phyloP scores from a whole-genome alignment of 2,113 vertebrate species.

The Scartelaos histophorus region DNA sequence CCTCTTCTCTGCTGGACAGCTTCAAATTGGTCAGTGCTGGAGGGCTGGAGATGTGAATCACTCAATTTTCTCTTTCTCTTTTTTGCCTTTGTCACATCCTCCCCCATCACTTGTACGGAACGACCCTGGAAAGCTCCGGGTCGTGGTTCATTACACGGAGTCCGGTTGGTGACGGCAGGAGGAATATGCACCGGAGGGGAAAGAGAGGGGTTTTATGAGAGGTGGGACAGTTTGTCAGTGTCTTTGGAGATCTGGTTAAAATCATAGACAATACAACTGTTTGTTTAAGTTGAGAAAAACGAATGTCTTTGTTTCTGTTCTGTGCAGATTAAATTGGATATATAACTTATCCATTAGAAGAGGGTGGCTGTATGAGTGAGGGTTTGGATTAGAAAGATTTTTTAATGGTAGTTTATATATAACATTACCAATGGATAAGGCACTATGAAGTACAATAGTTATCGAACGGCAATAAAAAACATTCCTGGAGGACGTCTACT shows the following conservation, averaged over 20 bases:
- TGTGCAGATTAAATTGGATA: no score
- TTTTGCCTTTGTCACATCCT: constrained; percentile 4
- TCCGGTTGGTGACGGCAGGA: constrained; percentile 17
- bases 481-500: no score
- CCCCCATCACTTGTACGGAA: background rate
- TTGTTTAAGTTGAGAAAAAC: background rate
- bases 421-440: no score
- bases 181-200: background rate
- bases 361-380: no score
- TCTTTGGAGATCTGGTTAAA: constrained; percentile 12
- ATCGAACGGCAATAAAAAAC: no score
- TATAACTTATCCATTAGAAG: no score
- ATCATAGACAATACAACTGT: background rate
- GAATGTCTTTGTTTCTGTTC: background rate
- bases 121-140: constrained; percentile 14
- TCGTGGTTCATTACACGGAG: constrained; percentile 18
- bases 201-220: background rate
- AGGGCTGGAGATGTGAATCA: constrained; percentile 9
- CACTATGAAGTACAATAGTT: no score
- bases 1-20: constrained; percentile 11
- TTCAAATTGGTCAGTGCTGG: background rate
- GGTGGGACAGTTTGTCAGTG: constrained; percentile 19
- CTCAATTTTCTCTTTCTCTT: constrained; percentile 3
- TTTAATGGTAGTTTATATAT: no score
- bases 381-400: no score